Conservation (phyloP, 2,113 vertebrate species). For the Andinoacara biseriatus region DNA sequence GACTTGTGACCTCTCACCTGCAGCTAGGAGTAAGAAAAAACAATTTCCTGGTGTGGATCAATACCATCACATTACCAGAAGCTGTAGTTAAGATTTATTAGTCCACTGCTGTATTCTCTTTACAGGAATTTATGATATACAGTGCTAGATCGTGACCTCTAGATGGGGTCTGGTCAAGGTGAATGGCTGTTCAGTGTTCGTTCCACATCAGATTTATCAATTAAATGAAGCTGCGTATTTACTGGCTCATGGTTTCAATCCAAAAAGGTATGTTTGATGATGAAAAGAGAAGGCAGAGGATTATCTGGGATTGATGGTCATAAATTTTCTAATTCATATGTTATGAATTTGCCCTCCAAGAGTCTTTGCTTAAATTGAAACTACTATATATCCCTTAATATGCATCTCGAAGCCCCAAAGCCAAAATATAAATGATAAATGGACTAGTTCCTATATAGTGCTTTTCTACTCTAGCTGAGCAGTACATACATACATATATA, state of each 20-base stretch:
- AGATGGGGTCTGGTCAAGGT: constrained; percentile 45
- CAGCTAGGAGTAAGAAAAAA: constrained; percentile 25
- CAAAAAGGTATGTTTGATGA: neutral
- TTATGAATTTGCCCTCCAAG: neutral
- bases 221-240: constrained; percentile 26
- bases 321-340: neutral
- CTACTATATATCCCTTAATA: neutral
- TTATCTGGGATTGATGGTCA: neutral
- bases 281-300: neutral
- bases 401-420: neutral
- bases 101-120: constrained; percentile 3
- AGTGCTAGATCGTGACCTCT: constrained; percentile 16
- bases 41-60: constrained; percentile 50
- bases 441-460: no score
- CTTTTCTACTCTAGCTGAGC: no score
- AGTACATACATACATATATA: no score
- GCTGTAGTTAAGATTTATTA: constrained; percentile 48
- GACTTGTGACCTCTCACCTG: constrained; percentile 40
- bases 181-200: constrained; percentile 17
- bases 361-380: constrained; percentile 9
- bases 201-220: constrained; percentile 29
- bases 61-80: constrained; percentile 65
- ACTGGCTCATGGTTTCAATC: neutral
- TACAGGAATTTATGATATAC: constrained; percentile 37
- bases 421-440: no score